phyloP scores from a whole-genome alignment of 1,140 invertebrate genomes.

The Magallana ariakensis region DNA sequence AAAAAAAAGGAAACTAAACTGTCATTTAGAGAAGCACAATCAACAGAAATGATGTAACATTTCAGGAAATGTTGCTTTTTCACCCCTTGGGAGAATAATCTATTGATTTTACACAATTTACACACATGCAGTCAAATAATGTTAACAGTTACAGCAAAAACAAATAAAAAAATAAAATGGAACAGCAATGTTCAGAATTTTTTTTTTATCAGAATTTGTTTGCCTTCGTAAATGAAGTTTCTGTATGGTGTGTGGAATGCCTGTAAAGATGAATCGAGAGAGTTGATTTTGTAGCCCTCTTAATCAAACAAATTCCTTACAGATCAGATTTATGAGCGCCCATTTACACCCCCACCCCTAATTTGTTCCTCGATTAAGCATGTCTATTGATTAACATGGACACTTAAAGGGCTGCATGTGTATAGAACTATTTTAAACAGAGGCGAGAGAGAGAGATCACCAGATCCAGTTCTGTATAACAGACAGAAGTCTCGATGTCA shows the following conservation, averaged over 20 bases:
- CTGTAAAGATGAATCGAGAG: too few species aligned
- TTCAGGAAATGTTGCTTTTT: not conserved
- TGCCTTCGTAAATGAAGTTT: too few species aligned
- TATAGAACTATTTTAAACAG: not conserved
- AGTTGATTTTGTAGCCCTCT: too few species aligned
- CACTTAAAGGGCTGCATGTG: not conserved
- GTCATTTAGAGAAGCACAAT: not conserved
- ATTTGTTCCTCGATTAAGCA: not conserved
- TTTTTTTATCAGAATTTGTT: too few species aligned
- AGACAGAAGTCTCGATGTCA: conserved; percentile 7
- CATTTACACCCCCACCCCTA: not conserved
- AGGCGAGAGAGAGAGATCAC: not conserved
- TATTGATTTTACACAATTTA: conserved; percentile 5
- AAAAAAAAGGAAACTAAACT: not conserved
- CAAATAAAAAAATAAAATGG: not conserved
- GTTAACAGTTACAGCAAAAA: not conserved
- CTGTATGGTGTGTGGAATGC: too few species aligned
- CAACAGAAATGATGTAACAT: conserved; percentile 6
- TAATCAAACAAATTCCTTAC: too few species aligned
- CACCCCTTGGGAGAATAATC: not conserved
- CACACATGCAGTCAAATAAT: not conserved
- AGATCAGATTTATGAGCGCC: not conserved
- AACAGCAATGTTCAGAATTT: too few species aligned
- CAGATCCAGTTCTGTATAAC: not conserved
- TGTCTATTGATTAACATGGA: not conserved